phyloP scores from a whole-genome alignment of 2,888 invertebrate species.

The Shargacucullia verbasci region DNA sequence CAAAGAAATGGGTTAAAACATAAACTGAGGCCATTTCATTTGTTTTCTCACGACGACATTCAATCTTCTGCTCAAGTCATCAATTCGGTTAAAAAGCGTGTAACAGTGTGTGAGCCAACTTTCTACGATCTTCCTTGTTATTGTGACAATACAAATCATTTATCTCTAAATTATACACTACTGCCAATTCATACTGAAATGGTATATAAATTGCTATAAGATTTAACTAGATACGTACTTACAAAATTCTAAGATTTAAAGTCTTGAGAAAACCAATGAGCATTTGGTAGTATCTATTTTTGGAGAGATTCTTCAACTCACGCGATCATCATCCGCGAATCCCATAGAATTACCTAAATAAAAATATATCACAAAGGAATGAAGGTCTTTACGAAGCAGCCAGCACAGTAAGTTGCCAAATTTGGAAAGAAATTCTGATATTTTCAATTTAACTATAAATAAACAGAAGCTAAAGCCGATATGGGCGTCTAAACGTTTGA shows the following conservation, averaged over 20 bases:
- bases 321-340: too few relatives aligned
- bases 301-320: too few relatives aligned
- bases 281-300: too few relatives aligned
- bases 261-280: too few relatives aligned
- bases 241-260: too few relatives aligned
- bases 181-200: background rate
- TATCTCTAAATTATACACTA: constrained; percentile 5
- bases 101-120: constrained; percentile 25
- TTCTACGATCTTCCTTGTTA: constrained; percentile 39
- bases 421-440: too few relatives aligned
- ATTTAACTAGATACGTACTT: too few relatives aligned
- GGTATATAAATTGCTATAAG: background rate
- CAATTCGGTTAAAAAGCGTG: constrained; percentile 42
- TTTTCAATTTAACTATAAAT: constrained; percentile 9
- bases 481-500: constrained; percentile 7
- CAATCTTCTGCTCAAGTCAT: constrained; percentile 32
- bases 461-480: background rate
- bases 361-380: background rate
- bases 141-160: constrained; percentile 19
- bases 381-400: too few relatives aligned
- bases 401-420: too few relatives aligned
- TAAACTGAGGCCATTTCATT: constrained; percentile 21
- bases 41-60: constrained; percentile 17
- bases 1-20: constrained; percentile 32
- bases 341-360: background rate